Evolutionary conservation across 2,113 vertebrate genomes (phyloP).

Genomic region (Lepisosteus osseus): DNA sequence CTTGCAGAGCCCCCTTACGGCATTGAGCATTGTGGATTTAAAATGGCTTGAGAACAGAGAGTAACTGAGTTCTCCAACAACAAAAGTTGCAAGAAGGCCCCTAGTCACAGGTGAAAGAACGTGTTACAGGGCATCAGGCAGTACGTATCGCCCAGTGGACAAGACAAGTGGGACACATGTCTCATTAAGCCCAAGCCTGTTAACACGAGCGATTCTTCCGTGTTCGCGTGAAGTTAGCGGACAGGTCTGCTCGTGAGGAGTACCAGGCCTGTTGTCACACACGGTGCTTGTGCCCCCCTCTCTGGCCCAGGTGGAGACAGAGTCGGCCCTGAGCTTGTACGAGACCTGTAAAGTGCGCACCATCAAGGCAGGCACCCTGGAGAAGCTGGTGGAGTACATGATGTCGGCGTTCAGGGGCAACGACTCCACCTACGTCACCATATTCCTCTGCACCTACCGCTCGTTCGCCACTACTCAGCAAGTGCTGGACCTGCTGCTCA

Average conservation of each 20-base stretch:
- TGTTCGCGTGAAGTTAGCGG: too few species aligned
- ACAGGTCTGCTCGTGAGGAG: neutral
- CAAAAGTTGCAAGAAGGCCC: too few species aligned
- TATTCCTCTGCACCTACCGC: constrained; percentile 96
- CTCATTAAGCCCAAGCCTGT: too few species aligned
- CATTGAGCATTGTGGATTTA: too few species aligned
- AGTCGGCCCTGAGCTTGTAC: constrained; percentile 84
- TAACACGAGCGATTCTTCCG: too few species aligned
- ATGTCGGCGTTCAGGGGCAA: constrained; percentile 92
- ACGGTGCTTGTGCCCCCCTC: neutral
- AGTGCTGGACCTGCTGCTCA: constrained; percentile 92
- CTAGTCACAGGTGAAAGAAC: too few species aligned
- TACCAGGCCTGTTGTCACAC: neutral
- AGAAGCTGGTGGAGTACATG: constrained; percentile 96
- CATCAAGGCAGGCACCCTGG: constrained; percentile 93
- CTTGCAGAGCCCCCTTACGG: too few species aligned
- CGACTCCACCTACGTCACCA: constrained; percentile 95
- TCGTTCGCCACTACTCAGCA: constrained; percentile 89
- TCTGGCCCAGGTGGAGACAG: constrained; percentile 73
- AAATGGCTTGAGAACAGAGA: too few species aligned
- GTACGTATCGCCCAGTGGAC: too few species aligned
- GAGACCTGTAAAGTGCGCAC: constrained; percentile 95
- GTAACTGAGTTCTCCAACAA: too few species aligned
- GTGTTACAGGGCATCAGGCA: too few species aligned
- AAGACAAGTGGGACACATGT: too few species aligned